Evolutionary conservation across 2,888 invertebrate species (phyloP).

Genomic region (Drosophila colorata): DNA sequence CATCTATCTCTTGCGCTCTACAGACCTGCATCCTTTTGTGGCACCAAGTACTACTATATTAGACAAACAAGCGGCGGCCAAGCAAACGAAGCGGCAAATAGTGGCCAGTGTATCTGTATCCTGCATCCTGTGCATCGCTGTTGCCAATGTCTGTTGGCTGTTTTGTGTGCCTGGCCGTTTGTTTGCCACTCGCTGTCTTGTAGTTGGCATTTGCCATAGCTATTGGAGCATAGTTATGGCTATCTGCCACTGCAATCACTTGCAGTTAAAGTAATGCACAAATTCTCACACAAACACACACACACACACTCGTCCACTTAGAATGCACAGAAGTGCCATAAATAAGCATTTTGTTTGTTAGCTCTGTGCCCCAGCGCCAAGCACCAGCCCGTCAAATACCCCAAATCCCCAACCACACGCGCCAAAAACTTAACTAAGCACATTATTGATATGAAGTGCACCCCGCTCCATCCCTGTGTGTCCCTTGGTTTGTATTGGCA

Average conservation of each 20-base stretch:
- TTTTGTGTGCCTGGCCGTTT: slow-evolving; percentile 14
- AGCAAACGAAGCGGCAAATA: slow-evolving; percentile 30
- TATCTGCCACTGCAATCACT: slow-evolving; percentile 67
- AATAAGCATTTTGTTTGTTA: slow-evolving; percentile 65
- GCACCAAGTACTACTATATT: slow-evolving; percentile 22
- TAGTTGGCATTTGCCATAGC: slow-evolving; percentile 36
- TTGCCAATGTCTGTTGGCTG: slow-evolving; percentile 29
- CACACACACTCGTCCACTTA: slow-evolving; percentile 16
- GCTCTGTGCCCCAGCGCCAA: slow-evolving; percentile 47
- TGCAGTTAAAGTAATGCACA: slow-evolving; percentile 62
- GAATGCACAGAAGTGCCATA: slow-evolving; percentile 69
- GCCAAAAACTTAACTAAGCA: slow-evolving; percentile 38
- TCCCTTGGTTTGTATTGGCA: slow-evolving; percentile 42
- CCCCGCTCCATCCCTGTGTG: slow-evolving; percentile 23
- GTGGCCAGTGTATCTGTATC: slow-evolving; percentile 27
- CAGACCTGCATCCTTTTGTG: slow-evolving; percentile 24
- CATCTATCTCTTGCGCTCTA: slow-evolving; percentile 21
- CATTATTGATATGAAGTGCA: slow-evolving; percentile 43
- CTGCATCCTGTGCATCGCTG: slow-evolving; percentile 17
- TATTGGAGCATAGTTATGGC: slow-evolving; percentile 46
- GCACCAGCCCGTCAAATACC: slow-evolving; percentile 1
- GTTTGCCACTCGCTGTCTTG: slow-evolving; percentile 40
- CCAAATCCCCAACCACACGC: slow-evolving; percentile 4
- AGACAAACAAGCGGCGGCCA: slow-evolving; percentile 33
- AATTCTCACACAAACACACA: slow-evolving; percentile 27